Evolutionary conservation across 2,888 invertebrate species (phyloP).

Genomic region (Iphiclides podalirius): DNA sequence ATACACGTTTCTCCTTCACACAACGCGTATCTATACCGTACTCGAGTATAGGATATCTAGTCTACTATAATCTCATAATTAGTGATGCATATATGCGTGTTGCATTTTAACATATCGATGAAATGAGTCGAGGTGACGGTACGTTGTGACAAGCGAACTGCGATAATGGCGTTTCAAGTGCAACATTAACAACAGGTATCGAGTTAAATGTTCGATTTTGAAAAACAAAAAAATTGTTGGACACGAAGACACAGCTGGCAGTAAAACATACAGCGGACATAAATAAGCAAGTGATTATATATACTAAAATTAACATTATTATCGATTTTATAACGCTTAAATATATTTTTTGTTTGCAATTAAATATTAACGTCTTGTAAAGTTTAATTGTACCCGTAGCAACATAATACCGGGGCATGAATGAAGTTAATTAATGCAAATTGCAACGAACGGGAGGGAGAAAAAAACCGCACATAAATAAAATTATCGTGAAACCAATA

Average conservation of each 20-base stretch:
- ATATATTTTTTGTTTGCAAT: background rate
- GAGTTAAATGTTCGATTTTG: background rate
- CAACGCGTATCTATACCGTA: slow-evolving; percentile 7
- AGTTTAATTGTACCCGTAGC: background rate
- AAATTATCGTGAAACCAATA: background rate
- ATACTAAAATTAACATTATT: too few species aligned
- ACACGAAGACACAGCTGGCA: background rate
- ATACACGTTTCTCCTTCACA: slow-evolving; percentile 10
- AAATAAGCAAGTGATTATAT: too few species aligned
- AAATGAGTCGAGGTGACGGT: slow-evolving; percentile 19
- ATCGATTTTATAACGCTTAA: background rate
- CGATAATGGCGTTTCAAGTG: slow-evolving; percentile 30
- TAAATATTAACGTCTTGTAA: background rate
- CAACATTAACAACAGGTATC: background rate
- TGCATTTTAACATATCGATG: slow-evolving; percentile 39
- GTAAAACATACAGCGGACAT: slow-evolving; percentile 7
- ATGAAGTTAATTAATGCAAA: background rate
- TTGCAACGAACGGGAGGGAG: background rate
- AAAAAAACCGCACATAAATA: background rate
- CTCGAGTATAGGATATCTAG: slow-evolving; percentile 9
- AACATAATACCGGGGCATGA: background rate
- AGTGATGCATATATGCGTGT: slow-evolving; percentile 39
- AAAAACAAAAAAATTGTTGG: background rate
- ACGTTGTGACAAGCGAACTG: slow-evolving; percentile 35
- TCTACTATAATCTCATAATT: slow-evolving; percentile 34